A percentile compares a stretch with the other conserved stretches of the same genome.
Evolutionary conservation across 1,140 invertebrate species (phyloP).

Genomic region (Drosophila dunni): DNA sequence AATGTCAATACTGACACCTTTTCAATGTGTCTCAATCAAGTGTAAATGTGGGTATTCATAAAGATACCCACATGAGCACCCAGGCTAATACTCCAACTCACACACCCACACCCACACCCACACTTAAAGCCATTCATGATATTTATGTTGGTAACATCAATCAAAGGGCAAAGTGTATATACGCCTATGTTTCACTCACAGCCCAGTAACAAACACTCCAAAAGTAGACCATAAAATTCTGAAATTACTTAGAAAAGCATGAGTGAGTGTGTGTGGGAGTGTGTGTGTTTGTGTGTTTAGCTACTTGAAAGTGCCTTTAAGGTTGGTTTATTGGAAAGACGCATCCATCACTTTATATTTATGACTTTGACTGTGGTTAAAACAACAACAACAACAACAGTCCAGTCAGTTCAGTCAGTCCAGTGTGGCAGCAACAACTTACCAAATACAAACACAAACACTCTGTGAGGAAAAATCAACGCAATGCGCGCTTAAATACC

Average conservation of each 20-base stretch:
- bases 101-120: neutral
- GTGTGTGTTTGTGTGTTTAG: slow-evolving; percentile 12
- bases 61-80: slow-evolving; percentile 16
- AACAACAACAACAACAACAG: slow-evolving; percentile 29
- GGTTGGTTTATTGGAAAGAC: slow-evolving; percentile 25
- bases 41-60: slow-evolving; percentile 62
- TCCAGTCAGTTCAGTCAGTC: neutral
- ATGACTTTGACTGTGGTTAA: slow-evolving; percentile 62
- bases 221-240: slow-evolving; percentile 41
- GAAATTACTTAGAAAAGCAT: slow-evolving; percentile 8
- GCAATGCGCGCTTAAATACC: slow-evolving; percentile 71
- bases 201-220: slow-evolving; percentile 53
- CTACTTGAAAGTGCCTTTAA: slow-evolving; percentile 27
- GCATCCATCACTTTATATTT: slow-evolving; percentile 80
- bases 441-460: slow-evolving; percentile 9
- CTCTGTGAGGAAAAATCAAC: slow-evolving; percentile 35
- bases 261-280: neutral
- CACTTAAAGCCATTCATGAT: slow-evolving; percentile 9
- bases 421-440: too few relatives aligned
- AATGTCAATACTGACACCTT: slow-evolving; percentile 68
- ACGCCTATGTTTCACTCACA: slow-evolving; percentile 29
- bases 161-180: slow-evolving; percentile 62
- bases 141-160: slow-evolving; percentile 63
- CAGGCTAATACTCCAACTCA: neutral
- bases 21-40: slow-evolving; percentile 72